A percentile compares a stretch with the other conserved stretches of the same genome.
Conservation (phyloP, 2,888 invertebrate species). For the Eugnorisma glareosa region DNA sequence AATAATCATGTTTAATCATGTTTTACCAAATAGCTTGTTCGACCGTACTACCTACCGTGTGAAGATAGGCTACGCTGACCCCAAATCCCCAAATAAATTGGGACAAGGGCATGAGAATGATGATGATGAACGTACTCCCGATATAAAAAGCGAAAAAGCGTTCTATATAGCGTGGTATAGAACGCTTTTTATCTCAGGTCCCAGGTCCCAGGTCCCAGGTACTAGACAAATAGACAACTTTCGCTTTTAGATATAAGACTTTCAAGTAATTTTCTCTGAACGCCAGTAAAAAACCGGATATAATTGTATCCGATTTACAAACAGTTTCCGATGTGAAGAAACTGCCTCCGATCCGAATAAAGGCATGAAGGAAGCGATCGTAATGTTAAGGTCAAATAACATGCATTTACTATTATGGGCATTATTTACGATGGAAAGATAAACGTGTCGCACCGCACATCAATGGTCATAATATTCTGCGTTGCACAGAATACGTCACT, state of each 20-base stretch:
- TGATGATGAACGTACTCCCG: not conserved
- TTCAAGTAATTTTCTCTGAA: not conserved
- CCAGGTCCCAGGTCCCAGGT: not conserved
- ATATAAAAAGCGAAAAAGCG: no score
- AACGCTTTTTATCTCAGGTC: no score
- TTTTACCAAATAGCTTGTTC: no score
- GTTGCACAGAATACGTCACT: not conserved
- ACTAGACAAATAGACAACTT: not conserved
- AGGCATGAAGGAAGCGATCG: slow-evolving; percentile 39
- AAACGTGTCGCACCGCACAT: not conserved
- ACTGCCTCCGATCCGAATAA: slow-evolving; percentile 27
- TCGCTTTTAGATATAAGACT: not conserved
- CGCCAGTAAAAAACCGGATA: slow-evolving; percentile 8
- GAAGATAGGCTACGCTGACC: not conserved
- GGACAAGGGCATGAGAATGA: not conserved
- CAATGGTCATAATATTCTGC: slow-evolving; percentile 5
- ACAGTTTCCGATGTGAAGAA: slow-evolving; percentile 16
- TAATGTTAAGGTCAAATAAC: slow-evolving; percentile 41
- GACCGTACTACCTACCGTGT: no score
- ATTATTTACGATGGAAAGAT: slow-evolving; percentile 38
- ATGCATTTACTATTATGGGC: slow-evolving; percentile 2
- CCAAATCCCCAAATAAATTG: not conserved
- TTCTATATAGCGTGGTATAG: no score
- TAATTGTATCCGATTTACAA: not conserved
- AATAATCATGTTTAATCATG: no score